phyloP scores from a whole-genome alignment of 2,888 invertebrate genomes.

The Chorisops tibialis region DNA sequence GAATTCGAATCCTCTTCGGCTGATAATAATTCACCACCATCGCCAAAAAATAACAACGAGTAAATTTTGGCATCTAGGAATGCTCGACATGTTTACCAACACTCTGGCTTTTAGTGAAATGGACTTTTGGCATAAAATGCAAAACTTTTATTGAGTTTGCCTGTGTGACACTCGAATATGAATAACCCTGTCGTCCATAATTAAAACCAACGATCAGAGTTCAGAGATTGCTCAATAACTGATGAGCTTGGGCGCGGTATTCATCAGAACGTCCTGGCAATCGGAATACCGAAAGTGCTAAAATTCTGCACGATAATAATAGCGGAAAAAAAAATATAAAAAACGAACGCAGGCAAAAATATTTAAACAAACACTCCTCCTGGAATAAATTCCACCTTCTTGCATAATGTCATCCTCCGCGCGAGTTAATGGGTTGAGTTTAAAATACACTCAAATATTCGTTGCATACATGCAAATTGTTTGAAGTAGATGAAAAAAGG shows the following conservation, averaged over 20 bases:
- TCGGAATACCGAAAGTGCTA: conserved; percentile 16
- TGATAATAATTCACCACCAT: too few species aligned
- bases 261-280: too few species aligned
- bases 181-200: conserved; percentile 28
- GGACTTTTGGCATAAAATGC: conserved; percentile 26
- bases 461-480: too few species aligned
- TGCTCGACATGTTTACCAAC: background rate
- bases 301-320: conserved; percentile 16
- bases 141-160: conserved; percentile 31
- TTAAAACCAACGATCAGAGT: conserved; percentile 26
- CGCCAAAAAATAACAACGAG: background rate
- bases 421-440: too few species aligned
- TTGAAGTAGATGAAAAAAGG: too few species aligned
- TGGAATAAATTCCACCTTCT: too few species aligned
- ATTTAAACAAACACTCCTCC: too few species aligned
- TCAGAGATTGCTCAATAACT: conserved; percentile 21
- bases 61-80: background rate
- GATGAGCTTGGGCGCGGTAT: conserved; percentile 27
- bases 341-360: background rate
- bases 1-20: too few species aligned
- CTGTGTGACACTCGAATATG: conserved; percentile 26
- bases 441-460: too few species aligned
- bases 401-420: too few species aligned
- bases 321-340: background rate
- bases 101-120: conserved; percentile 23